These are phyloP conservation scores for Hypocryptadius cinnamomeus DNA, from an alignment of 2,113 vertebrate species.

Conservation along the genomic window DNA sequence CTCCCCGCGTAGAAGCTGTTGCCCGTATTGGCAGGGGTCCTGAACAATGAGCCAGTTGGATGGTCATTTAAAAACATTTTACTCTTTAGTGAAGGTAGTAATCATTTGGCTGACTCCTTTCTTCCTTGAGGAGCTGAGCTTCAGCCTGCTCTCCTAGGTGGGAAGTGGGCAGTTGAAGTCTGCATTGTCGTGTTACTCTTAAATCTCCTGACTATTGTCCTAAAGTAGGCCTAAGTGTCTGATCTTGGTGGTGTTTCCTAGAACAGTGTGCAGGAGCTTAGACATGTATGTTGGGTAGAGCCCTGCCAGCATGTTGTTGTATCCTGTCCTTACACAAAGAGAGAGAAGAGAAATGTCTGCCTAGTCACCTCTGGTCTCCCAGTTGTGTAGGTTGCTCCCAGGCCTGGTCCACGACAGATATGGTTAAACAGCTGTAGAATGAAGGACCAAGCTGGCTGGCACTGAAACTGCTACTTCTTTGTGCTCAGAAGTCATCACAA, in stretches of 20 bases:
- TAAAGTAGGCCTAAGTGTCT: background rate
- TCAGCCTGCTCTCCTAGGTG: background rate
- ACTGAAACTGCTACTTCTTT: background rate
- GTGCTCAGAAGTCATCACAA: background rate
- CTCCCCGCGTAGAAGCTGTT: background rate
- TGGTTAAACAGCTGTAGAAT: background rate
- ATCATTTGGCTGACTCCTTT: background rate
- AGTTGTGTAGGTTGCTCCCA: fast-evolving
- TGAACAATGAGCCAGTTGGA: fast-evolving
- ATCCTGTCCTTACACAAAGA: background rate
- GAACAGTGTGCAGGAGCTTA: background rate
- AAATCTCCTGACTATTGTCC: background rate
- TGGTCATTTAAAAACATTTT: background rate
- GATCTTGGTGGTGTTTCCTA: background rate
- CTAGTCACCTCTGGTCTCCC: background rate
- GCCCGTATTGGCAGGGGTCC: background rate
- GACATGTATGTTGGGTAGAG: background rate
- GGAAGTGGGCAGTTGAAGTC: background rate
- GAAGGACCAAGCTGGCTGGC: background rate
- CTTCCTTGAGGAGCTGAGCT: background rate
- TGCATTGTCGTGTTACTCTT: fast-evolving
- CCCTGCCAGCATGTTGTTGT: background rate
- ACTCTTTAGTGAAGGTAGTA: too few relatives aligned
- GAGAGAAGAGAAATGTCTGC: background rate
- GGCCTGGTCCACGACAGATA: background rate